Percentiles rank a stretch among this genome's conserved stretches.
phyloP scores from a whole-genome alignment of 2,113 vertebrate species.

The Cricetomys ansorgei region DNA sequence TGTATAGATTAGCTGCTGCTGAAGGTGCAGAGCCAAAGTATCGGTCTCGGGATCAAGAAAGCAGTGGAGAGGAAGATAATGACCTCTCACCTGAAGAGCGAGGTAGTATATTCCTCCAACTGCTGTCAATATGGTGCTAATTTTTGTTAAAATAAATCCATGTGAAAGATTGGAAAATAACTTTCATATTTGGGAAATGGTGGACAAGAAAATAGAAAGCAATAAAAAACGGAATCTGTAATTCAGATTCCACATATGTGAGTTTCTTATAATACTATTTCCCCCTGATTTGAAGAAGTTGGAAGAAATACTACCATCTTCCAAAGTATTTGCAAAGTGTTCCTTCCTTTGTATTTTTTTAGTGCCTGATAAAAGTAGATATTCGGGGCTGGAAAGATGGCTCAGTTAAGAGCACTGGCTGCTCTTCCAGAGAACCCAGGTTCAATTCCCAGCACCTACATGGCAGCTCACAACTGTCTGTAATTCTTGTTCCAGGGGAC shows the following conservation, averaged over 20 bases:
- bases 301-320: constrained; percentile 1
- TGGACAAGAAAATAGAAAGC: not conserved
- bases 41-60: constrained; percentile 87
- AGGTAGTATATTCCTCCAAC: constrained; percentile 85
- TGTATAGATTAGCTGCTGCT: constrained; percentile 90
- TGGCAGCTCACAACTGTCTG: too few relatives aligned
- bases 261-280: not conserved
- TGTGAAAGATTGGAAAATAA: not conserved
- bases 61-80: constrained; percentile 93
- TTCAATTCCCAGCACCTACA: too few relatives aligned
- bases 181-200: not conserved
- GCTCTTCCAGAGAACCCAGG: too few relatives aligned
- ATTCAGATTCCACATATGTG: not conserved
- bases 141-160: constrained; percentile 28
- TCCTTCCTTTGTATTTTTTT: constrained; percentile 15
- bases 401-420: too few relatives aligned
- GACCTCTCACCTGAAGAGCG: constrained; percentile 94
- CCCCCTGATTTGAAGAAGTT: constrained; percentile 20
- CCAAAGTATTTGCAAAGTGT: constrained; percentile 18
- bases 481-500: too few relatives aligned
- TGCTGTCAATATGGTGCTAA: not conserved
- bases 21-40: constrained; percentile 91
- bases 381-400: too few relatives aligned
- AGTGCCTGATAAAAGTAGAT: not conserved
- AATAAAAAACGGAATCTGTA: not conserved